These are phyloP conservation scores for Noctua comes DNA, from an alignment of 2,888 invertebrate species.

Conservation along the genomic window DNA sequence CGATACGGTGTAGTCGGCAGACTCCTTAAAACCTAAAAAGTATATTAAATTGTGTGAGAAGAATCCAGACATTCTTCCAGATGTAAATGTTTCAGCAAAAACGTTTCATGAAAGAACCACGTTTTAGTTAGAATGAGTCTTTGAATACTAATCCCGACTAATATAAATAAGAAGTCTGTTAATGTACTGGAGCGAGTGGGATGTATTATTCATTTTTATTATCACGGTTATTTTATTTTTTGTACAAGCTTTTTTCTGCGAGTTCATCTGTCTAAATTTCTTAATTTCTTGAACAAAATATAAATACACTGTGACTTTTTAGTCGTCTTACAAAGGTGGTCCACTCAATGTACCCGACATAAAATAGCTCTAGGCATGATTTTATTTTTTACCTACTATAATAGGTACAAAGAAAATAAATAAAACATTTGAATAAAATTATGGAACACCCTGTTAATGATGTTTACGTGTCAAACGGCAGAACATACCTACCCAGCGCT, in stretches of 20 bases:
- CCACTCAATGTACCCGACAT: too few species aligned
- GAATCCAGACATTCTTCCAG: not conserved
- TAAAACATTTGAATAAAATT: too few species aligned
- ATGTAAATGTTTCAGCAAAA: constrained; percentile 10
- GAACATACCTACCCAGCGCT: too few species aligned
- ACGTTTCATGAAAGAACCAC: constrained; percentile 8
- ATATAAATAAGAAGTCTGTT: constrained; percentile 47
- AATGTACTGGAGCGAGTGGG: constrained; percentile 30
- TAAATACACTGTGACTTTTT: too few species aligned
- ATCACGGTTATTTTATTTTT: constrained; percentile 1
- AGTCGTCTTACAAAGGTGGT: too few species aligned
- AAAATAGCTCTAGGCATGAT: too few species aligned
- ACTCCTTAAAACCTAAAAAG: constrained; percentile 7
- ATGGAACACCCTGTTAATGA: too few species aligned
- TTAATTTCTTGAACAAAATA: too few species aligned
- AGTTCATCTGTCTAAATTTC: not conserved
- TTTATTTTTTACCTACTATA: too few species aligned
- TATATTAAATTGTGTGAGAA: not conserved
- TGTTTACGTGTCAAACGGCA: too few species aligned
- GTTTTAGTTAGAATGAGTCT: constrained; percentile 12
- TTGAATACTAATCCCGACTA: constrained; percentile 54
- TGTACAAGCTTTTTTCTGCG: not conserved
- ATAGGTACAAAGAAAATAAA: too few species aligned
- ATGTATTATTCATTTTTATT: constrained; percentile 47
- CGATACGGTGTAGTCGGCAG: not conserved